phyloP scores from a whole-genome alignment of 2,888 invertebrate genomes.

The Criorhina ranunculi region DNA sequence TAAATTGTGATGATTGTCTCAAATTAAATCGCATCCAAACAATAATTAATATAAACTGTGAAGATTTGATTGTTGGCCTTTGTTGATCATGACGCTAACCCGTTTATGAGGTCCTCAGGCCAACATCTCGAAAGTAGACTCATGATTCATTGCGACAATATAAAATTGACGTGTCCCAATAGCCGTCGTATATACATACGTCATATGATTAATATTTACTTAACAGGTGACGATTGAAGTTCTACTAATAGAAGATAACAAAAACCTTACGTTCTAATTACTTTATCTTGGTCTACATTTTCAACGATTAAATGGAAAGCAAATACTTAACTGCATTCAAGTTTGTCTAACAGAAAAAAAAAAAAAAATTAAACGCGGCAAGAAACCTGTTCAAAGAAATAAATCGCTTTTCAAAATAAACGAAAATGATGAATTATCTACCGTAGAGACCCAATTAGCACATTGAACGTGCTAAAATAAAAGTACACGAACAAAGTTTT shows the following conservation, averaged over 20 bases:
- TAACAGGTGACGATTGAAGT: slow-evolving; percentile 17
- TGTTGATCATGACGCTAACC: not conserved
- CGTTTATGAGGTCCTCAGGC: slow-evolving; percentile 13
- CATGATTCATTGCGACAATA: slow-evolving; percentile 7
- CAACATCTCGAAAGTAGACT: not conserved
- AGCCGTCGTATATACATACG: not conserved
- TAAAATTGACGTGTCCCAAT: slow-evolving; percentile 5
- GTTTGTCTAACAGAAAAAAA: no score
- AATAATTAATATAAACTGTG: slow-evolving; percentile 1
- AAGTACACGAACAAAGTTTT: no score
- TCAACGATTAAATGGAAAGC: no score
- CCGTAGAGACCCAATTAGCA: no score
- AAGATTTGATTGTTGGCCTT: not conserved
- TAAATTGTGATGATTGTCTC: no score
- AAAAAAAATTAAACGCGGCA: no score
- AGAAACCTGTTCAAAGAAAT: no score
- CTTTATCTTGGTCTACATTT: not conserved
- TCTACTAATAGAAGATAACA: not conserved
- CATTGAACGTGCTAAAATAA: no score
- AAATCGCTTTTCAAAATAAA: no score
- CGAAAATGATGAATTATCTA: no score
- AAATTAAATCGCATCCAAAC: slow-evolving; percentile 1
- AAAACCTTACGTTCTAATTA: not conserved
- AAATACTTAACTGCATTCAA: no score
- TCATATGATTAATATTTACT: slow-evolving; percentile 13